These are phyloP conservation scores for Enoplosus armatus DNA, from an alignment of 2,797 vertebrate genomes.

Conservation along the genomic window DNA sequence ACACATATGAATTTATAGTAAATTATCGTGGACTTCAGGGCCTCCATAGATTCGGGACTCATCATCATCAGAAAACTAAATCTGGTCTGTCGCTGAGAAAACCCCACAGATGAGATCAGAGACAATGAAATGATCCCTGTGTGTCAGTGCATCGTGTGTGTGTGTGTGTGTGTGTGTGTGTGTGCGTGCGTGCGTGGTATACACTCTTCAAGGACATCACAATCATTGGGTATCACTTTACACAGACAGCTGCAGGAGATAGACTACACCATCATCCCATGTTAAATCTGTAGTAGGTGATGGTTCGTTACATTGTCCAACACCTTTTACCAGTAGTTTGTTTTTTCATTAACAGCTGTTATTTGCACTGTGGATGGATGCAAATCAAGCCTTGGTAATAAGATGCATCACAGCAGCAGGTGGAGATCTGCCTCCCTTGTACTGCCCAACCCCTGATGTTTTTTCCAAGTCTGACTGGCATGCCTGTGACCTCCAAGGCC, in stretches of 20 bases:
- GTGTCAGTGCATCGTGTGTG: slow-evolving; percentile 23
- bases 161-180: background rate
- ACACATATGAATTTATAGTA: no score
- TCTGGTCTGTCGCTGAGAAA: slow-evolving; percentile 49
- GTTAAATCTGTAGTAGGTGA: slow-evolving; percentile 37
- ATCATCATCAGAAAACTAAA: slow-evolving; percentile 39
- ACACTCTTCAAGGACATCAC: slow-evolving; percentile 72
- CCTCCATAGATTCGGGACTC: no score
- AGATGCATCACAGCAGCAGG: slow-evolving; percentile 55
- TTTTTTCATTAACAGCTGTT: background rate
- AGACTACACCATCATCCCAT: slow-evolving; percentile 27
- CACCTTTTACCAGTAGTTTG: slow-evolving; percentile 6
- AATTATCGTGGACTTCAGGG: no score
- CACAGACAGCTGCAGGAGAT: slow-evolving; percentile 77
- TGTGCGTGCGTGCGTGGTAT: fast-evolving
- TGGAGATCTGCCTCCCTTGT: slow-evolving; percentile 36
- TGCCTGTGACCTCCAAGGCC: slow-evolving; percentile 64
- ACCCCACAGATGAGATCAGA: slow-evolving; percentile 51
- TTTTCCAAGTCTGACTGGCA: slow-evolving; percentile 45
- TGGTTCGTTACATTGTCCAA: background rate
- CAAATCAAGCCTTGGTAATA: slow-evolving; percentile 20
- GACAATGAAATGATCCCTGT: slow-evolving; percentile 58
- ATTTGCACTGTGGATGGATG: slow-evolving; percentile 16
- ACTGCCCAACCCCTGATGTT: slow-evolving; percentile 14
- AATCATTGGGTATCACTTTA: slow-evolving; percentile 75